Evolutionary conservation across 2,797 vertebrate species (phyloP).

Genomic region (Peromyscus melanophrys): DNA sequence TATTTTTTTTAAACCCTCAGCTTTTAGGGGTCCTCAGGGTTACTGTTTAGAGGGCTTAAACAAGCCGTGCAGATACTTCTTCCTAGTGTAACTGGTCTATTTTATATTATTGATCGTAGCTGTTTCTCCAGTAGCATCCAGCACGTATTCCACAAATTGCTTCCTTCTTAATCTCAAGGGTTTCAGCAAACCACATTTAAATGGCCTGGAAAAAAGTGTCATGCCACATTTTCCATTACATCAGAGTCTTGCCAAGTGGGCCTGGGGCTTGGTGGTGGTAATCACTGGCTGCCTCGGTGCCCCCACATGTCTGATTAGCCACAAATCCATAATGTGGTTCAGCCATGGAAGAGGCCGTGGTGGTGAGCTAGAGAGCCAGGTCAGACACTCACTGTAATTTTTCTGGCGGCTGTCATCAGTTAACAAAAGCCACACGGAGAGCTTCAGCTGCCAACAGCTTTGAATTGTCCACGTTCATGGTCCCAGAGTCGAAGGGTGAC

Average conservation of each 20-base stretch:
- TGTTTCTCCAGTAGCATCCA: not conserved
- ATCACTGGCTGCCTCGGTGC: not conserved
- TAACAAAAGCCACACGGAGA: constrained; percentile 28
- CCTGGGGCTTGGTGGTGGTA: not conserved
- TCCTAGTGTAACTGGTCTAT: not conserved
- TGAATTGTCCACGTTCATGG: not conserved
- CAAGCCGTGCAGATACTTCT: not conserved
- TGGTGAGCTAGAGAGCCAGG: not conserved
- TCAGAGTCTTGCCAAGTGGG: constrained; percentile 15
- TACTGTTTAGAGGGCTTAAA: not conserved
- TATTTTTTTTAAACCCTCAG: constrained; percentile 11
- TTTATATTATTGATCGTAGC: not conserved
- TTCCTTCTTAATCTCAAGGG: constrained; percentile 9
- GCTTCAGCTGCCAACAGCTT: constrained; percentile 23
- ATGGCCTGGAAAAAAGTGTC: not conserved
- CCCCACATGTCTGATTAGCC: constrained; percentile 32
- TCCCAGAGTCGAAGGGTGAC: not conserved
- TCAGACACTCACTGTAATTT: not conserved
- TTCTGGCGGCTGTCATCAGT: constrained; percentile 57
- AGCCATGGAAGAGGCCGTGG: not conserved
- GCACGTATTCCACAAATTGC: not conserved
- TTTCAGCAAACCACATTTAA: constrained; percentile 49
- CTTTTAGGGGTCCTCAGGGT: not conserved
- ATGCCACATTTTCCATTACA: constrained; percentile 44
- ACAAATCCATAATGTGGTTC: not conserved